Evolutionary conservation across 2,888 invertebrate genomes (phyloP).

Genomic region (Troides helena): DNA sequence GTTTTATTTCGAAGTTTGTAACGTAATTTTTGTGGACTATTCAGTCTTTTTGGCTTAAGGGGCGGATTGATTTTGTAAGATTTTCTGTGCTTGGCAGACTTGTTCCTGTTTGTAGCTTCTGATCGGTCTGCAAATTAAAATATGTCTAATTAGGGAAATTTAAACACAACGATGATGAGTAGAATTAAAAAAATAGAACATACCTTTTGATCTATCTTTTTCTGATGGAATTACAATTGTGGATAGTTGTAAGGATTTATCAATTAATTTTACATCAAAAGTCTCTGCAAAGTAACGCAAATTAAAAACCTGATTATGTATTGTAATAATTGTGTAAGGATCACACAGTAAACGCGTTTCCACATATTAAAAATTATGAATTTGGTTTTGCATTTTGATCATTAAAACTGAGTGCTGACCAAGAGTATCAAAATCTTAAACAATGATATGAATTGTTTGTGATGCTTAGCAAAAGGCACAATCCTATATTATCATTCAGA

Average conservation of each 20-base stretch:
- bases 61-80: constrained; percentile 56
- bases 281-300: constrained; percentile 6
- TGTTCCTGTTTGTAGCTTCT: constrained; percentile 37
- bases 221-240: neutral
- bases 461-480: too few species aligned
- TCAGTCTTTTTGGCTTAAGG: constrained; percentile 56
- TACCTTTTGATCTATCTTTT: constrained; percentile 39
- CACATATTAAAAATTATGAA: too few species aligned
- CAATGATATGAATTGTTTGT: too few species aligned
- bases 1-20: constrained; percentile 51
- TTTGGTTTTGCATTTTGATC: too few species aligned
- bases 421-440: too few species aligned
- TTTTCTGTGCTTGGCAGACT: constrained; percentile 55
- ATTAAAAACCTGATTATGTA: neutral
- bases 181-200: constrained; percentile 3
- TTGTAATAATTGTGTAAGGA: neutral
- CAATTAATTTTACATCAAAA: constrained; percentile 3
- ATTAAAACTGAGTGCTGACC: too few species aligned
- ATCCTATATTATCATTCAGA: too few species aligned
- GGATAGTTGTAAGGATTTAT: neutral
- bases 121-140: constrained; percentile 8
- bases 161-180: neutral
- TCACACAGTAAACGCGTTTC: neutral
- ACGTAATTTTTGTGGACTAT: constrained; percentile 43
- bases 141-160: neutral